A percentile compares a stretch with the other conserved stretches of the same genome.
Conservation (phyloP, 2,113 vertebrate species). For the Chroicocephalus ridibundus region DNA sequence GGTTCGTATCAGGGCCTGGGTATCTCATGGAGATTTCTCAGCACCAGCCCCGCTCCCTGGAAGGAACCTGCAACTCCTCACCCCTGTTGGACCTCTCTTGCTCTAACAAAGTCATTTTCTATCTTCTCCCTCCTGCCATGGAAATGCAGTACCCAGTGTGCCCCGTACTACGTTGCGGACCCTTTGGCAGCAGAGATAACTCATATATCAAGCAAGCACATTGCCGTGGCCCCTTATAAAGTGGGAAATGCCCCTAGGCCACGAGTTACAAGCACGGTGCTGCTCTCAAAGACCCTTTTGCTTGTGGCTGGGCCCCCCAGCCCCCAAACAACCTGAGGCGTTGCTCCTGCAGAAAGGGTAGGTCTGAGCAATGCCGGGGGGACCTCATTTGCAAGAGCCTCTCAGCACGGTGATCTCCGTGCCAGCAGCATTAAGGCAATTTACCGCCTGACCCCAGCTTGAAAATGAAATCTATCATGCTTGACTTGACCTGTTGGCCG, state of each 20-base stretch:
- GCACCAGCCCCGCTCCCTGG: not conserved
- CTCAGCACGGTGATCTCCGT: rapidly evolving
- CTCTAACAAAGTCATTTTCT: not conserved
- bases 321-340: rapidly evolving
- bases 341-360: not conserved
- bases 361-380: not conserved
- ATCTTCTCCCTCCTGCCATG: not conserved
- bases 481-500: not conserved
- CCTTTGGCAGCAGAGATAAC: not conserved
- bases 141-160: not conserved
- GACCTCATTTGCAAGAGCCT: not conserved
- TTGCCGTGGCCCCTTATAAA: not conserved
- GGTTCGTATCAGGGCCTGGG: not conserved
- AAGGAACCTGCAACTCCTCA: not conserved
- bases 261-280: not conserved
- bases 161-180: rapidly evolving
- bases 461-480: constrained; percentile 10
- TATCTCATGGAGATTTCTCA: not conserved
- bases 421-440: constrained; percentile 10
- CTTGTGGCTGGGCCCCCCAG: not conserved
- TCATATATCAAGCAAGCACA: not conserved
- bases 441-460: not conserved
- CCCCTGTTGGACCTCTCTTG: not conserved
- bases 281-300: not conserved
- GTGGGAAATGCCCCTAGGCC: not conserved